Conservation (phyloP, 2,113 vertebrate species). For the Notechis scutatus region DNA sequence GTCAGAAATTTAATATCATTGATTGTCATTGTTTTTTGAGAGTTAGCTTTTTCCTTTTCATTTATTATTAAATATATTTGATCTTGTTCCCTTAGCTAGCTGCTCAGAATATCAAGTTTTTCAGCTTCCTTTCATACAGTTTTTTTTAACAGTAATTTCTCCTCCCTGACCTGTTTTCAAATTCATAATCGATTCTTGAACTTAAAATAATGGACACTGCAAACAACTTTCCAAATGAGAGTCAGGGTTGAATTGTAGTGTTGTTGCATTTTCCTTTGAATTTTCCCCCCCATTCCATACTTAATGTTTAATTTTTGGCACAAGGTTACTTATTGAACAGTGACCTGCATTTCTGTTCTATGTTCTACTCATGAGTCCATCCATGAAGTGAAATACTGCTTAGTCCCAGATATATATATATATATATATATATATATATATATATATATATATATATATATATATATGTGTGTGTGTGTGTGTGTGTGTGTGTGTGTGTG, state of each 20-base stretch:
- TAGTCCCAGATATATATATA: not conserved
- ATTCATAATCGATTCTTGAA: slow-evolving; percentile 7
- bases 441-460: no score
- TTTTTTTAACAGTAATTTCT: not conserved
- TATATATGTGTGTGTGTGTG: no score
- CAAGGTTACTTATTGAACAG: not conserved
- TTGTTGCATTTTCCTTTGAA: not conserved
- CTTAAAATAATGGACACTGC: not conserved
- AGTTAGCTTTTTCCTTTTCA: not conserved
- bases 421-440: no score
- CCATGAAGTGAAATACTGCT: not conserved
- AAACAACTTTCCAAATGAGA: not conserved
- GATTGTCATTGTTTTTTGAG: not conserved
- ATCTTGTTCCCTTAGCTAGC: not conserved
- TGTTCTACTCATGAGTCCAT: no score
- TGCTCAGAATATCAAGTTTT: slow-evolving; percentile 2
- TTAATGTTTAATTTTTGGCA: not conserved
- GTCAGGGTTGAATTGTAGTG: not conserved
- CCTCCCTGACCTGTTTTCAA: not conserved
- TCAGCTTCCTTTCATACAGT: not conserved
- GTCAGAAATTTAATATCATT: slow-evolving; percentile 4
- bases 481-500: no score
- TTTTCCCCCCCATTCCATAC: not conserved
- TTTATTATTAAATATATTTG: slow-evolving; percentile 20
- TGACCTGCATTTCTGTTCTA: not conserved